A percentile compares a stretch with the other conserved stretches of the same genome.
Conservation (phyloP, 1,140 invertebrate species). For the Papilio glaucus region DNA sequence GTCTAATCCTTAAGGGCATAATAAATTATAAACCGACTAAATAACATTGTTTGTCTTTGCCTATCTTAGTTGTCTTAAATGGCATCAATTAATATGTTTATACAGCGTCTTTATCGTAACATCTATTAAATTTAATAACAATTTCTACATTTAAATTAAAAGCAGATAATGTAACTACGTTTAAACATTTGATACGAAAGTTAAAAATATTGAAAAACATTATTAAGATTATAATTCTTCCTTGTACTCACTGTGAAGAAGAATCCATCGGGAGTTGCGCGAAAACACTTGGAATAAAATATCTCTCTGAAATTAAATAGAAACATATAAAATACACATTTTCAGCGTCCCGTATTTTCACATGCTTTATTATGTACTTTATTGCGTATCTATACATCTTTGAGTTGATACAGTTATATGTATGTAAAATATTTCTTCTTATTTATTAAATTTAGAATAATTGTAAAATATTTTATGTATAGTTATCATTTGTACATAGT, state of each 20-base stretch:
- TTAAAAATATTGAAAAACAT: constrained; percentile 1
- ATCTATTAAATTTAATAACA: no score
- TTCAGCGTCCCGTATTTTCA: background rate
- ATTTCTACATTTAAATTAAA: background rate
- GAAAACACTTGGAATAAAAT: background rate
- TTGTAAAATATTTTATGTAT: no score
- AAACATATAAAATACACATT: background rate
- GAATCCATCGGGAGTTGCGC: background rate
- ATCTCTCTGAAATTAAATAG: constrained; percentile 6
- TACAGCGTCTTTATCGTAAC: no score
- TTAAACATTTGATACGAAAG: background rate
- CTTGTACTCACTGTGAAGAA: background rate
- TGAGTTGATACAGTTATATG: background rate
- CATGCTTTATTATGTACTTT: background rate
- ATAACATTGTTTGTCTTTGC: no score
- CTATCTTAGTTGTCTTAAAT: no score
- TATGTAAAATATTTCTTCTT: background rate
- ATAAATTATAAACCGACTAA: no score
- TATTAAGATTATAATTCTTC: background rate
- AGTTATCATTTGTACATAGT: no score
- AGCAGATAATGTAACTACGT: background rate
- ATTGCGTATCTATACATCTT: no score
- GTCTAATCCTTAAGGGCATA: no score
- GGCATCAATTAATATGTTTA: no score
- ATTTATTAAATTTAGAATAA: no score